These are phyloP conservation scores for Corynorhinus townsendii DNA, from an alignment of 2,113 vertebrate species.

Conservation along the genomic window DNA sequence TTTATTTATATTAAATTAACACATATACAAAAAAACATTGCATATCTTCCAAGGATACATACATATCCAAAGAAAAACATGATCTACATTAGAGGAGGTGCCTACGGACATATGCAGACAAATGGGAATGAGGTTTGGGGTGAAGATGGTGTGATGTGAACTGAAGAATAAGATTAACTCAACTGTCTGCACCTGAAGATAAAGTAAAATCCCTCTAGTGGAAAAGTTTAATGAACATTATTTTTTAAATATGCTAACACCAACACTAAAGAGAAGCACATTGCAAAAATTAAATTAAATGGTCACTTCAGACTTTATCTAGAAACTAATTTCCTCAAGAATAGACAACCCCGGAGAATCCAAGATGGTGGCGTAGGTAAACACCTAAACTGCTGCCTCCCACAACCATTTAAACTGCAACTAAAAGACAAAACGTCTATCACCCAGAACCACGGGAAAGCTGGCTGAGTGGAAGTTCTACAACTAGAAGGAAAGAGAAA, in stretches of 20 bases:
- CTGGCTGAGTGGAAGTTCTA: too few species aligned
- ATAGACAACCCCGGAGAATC: background rate
- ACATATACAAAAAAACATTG: background rate
- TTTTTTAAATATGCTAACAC: background rate
- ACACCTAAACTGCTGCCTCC: too few species aligned
- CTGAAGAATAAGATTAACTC: background rate
- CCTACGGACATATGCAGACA: background rate
- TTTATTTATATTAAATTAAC: background rate
- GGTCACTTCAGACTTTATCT: background rate
- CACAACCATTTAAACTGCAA: too few species aligned
- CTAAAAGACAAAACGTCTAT: too few species aligned
- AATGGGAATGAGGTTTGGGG: too few species aligned
- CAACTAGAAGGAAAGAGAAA: too few species aligned
- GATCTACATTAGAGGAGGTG: background rate
- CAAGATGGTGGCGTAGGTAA: too few species aligned
- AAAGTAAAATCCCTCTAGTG: constrained; percentile 1
- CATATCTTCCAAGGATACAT: background rate
- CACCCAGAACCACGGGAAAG: too few species aligned
- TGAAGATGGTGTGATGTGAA: background rate
- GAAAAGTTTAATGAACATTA: background rate
- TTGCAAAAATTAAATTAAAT: background rate
- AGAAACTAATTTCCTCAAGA: background rate
- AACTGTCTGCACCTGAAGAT: background rate
- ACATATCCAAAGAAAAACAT: background rate
- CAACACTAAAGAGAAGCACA: background rate